Conservation (phyloP, 2,797 vertebrate genomes). For the Pteropus rufus region DNA sequence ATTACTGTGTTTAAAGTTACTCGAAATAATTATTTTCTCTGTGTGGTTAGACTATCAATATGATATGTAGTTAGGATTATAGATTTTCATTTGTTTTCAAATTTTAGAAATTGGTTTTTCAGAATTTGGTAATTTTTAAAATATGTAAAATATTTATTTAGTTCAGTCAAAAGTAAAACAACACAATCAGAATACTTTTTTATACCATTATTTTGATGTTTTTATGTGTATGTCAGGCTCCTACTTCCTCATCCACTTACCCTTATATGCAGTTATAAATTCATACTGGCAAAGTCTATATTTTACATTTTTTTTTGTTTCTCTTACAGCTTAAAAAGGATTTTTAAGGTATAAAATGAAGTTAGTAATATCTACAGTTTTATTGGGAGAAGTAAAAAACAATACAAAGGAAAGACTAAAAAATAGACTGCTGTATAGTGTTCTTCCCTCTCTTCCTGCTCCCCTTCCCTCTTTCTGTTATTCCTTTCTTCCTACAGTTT, state of each 20-base stretch:
- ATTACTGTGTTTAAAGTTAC: background rate
- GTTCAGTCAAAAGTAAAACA: too few species aligned
- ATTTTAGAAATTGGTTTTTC: background rate
- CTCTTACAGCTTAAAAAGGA: background rate
- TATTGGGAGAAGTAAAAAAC: background rate
- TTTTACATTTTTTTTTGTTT: background rate
- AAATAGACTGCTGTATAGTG: background rate
- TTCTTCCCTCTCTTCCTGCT: background rate
- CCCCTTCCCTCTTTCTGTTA: background rate
- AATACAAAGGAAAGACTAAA: background rate
- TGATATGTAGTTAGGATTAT: background rate
- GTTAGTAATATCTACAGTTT: background rate
- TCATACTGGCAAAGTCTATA: background rate
- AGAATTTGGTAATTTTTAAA: background rate
- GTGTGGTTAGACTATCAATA: background rate
- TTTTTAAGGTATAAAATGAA: background rate
- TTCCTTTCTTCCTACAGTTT: background rate
- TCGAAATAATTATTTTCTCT: background rate
- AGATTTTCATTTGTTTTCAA: constrained; percentile 6
- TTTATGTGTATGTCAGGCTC: background rate
- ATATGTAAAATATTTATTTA: background rate
- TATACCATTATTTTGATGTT: background rate
- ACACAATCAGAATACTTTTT: background rate
- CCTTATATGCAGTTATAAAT: background rate
- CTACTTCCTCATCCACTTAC: background rate